phyloP scores from a whole-genome alignment of 1,140 invertebrate genomes.

The Portunus trituberculatus region DNA sequence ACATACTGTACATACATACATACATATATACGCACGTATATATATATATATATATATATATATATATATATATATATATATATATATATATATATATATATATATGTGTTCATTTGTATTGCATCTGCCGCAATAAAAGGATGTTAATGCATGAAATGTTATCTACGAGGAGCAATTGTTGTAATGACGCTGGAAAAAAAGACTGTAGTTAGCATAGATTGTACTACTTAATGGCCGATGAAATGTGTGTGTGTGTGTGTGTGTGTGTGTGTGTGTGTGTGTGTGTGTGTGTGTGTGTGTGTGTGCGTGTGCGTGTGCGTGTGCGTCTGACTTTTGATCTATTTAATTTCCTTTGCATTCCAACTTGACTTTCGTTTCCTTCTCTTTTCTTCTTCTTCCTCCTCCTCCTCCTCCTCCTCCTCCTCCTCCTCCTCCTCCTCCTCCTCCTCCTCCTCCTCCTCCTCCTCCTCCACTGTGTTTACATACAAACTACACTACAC shows the following conservation, averaged over 20 bases:
- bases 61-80: conserved; percentile 27
- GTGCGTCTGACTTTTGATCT: too few species aligned
- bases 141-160: neutral
- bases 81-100: neutral
- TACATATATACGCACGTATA: neutral
- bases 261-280: neutral
- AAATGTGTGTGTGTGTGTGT: neutral
- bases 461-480: too few species aligned
- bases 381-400: neutral
- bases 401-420: neutral
- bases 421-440: neutral
- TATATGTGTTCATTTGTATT: neutral
- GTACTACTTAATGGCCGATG: neutral
- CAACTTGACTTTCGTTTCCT: too few species aligned
- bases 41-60: conserved; percentile 60
- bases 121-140: neutral
- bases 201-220: neutral
- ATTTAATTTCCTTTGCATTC: too few species aligned
- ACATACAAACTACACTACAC: too few species aligned
- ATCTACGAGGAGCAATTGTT: neutral
- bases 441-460: neutral
- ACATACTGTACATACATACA: conserved; percentile 10
- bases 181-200: neutral
- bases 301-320: too few species aligned
- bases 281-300: neutral